A percentile compares a stretch with the other conserved stretches of the same genome.
These are phyloP conservation scores for Hesperophylax magnus DNA, from an alignment of 1,140 invertebrate species.

Conservation along the genomic window DNA sequence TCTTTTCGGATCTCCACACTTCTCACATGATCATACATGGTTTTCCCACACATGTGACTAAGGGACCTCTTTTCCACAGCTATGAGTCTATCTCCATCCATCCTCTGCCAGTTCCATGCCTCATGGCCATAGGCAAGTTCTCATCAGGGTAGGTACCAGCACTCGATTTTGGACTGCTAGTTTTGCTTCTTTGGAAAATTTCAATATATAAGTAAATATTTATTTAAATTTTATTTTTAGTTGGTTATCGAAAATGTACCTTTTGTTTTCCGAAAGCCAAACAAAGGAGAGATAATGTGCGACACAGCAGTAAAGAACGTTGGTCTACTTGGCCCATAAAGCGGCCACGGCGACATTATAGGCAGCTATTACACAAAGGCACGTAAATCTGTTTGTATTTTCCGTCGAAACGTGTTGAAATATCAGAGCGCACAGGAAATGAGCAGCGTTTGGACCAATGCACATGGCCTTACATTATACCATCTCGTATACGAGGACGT, in stretches of 20 bases:
- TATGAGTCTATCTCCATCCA: too few relatives aligned
- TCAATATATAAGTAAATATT: too few relatives aligned
- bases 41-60: too few relatives aligned
- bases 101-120: too few relatives aligned
- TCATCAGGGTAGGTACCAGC: too few relatives aligned
- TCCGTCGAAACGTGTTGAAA: neutral
- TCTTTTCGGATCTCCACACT: too few relatives aligned
- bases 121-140: too few relatives aligned
- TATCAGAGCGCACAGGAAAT: neutral
- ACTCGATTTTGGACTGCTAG: too few relatives aligned
- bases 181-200: too few relatives aligned
- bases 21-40: too few relatives aligned
- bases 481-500: neutral
- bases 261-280: neutral
- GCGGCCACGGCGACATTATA: neutral
- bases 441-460: neutral
- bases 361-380: slow-evolving; percentile 3
- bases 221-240: neutral
- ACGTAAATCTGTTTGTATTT: slow-evolving; percentile 18
- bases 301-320: neutral
- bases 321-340: neutral
- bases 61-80: too few relatives aligned
- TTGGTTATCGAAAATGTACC: neutral
- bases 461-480: neutral
- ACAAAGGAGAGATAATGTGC: neutral